phyloP scores from a whole-genome alignment of 1,140 invertebrate genomes.

The Aethina tumida region DNA sequence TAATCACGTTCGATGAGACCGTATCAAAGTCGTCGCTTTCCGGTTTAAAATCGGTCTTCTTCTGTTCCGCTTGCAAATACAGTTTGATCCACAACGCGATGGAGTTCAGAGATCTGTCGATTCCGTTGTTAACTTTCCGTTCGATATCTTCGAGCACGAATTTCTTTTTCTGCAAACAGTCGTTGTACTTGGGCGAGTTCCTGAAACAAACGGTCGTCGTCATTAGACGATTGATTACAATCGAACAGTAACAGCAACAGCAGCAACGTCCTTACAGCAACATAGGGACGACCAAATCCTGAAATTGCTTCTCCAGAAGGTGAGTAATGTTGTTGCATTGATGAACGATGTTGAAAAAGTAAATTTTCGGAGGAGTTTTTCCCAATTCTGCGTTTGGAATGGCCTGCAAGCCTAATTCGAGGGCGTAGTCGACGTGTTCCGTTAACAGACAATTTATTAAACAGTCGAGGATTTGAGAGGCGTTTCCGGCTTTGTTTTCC shows the following conservation, averaged over 20 bases:
- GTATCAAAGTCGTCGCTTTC: slow-evolving; percentile 73
- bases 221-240: too few relatives aligned
- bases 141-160: slow-evolving; percentile 81
- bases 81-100: slow-evolving; percentile 87
- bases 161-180: slow-evolving; percentile 82
- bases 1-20: slow-evolving; percentile 54
- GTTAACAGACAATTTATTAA: slow-evolving; percentile 77
- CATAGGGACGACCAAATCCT: slow-evolving; percentile 79
- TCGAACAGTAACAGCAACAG: too few relatives aligned
- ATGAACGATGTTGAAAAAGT: slow-evolving; percentile 90
- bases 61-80: slow-evolving; percentile 87
- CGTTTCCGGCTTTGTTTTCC: slow-evolving; percentile 69
- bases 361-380: slow-evolving; percentile 64
- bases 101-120: slow-evolving; percentile 77
- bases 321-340: slow-evolving; percentile 96
- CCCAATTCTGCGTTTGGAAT: slow-evolving; percentile 86
- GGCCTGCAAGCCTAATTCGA: slow-evolving; percentile 85
- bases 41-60: slow-evolving; percentile 92
- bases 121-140: slow-evolving; percentile 79
- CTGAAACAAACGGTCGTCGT: slow-evolving; percentile 39
- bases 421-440: slow-evolving; percentile 93
- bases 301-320: slow-evolving; percentile 90
- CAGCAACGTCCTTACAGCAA: slow-evolving; percentile 60
- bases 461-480: slow-evolving; percentile 77
- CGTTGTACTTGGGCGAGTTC: slow-evolving; percentile 77